A percentile compares a stretch with the other conserved stretches of the same genome.
Evolutionary conservation across 2,113 vertebrate species (phyloP).

Genomic region (Calyptommatus sinebrachiatus): DNA sequence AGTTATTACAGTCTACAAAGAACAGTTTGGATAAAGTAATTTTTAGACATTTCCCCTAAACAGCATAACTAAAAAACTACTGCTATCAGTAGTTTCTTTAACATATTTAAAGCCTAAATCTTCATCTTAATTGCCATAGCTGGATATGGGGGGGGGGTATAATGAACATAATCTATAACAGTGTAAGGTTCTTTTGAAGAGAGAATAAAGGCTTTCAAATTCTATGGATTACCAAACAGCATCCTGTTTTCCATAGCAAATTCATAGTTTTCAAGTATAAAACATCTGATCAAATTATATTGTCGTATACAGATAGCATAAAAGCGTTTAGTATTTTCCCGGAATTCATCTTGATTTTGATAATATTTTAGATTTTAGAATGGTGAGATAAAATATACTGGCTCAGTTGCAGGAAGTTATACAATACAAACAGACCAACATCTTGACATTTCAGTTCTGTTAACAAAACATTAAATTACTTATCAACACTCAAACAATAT

Average conservation of each 20-base stretch:
- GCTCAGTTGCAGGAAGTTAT: neutral
- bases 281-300: neutral
- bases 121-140: neutral
- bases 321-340: neutral
- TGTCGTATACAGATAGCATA: neutral
- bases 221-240: neutral
- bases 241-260: neutral
- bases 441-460: neutral
- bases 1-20: neutral
- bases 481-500: neutral
- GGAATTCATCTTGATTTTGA: neutral
- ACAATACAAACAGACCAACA: neutral
- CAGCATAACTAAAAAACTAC: neutral
- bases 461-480: neutral
- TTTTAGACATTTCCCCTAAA: no score
- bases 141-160: neutral
- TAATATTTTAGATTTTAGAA: neutral
- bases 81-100: neutral
- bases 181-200: no score
- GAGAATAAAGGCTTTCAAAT: neutral
- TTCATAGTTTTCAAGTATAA: neutral
- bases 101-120: no score
- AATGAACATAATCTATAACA: neutral
- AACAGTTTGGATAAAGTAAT: neutral
- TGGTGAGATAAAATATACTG: neutral